Evolutionary conservation across 2,113 vertebrate species (phyloP).

Genomic region (Triplophysa tibetana): DNA sequence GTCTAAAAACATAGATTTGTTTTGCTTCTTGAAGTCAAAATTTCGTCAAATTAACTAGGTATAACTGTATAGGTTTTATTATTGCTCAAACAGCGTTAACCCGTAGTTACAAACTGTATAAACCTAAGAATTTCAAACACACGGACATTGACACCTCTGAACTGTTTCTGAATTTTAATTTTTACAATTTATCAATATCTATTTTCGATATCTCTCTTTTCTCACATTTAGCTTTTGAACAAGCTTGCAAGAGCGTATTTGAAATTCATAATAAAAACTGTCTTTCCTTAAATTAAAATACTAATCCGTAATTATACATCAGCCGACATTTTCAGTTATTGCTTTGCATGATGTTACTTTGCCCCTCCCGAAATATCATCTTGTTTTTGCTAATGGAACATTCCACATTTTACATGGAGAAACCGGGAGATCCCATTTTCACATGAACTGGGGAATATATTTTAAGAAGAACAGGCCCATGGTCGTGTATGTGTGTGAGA

Average conservation of each 20-base stretch:
- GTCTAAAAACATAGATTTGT: not conserved
- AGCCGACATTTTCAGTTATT: not conserved
- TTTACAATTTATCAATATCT: not conserved
- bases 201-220: not conserved
- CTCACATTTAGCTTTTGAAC: not conserved
- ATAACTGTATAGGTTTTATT: not conserved
- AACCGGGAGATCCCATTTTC: constrained; percentile 49
- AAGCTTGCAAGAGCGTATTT: not conserved
- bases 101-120: not conserved
- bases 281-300: not conserved
- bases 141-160: too few relatives aligned
- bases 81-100: not conserved
- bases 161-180: not conserved
- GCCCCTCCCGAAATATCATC: not conserved
- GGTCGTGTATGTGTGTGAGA: not conserved
- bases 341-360: not conserved
- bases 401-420: constrained; percentile 40
- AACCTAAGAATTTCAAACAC: not conserved
- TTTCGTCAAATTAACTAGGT: not conserved
- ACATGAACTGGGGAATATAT: constrained; percentile 35
- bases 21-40: not conserved
- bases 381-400: constrained; percentile 30
- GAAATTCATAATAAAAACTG: not conserved
- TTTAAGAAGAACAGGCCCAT: constrained; percentile 15
- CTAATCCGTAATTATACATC: not conserved